phyloP scores from a whole-genome alignment of 2,888 invertebrate species.

The Tanytarsus gracilentus region DNA sequence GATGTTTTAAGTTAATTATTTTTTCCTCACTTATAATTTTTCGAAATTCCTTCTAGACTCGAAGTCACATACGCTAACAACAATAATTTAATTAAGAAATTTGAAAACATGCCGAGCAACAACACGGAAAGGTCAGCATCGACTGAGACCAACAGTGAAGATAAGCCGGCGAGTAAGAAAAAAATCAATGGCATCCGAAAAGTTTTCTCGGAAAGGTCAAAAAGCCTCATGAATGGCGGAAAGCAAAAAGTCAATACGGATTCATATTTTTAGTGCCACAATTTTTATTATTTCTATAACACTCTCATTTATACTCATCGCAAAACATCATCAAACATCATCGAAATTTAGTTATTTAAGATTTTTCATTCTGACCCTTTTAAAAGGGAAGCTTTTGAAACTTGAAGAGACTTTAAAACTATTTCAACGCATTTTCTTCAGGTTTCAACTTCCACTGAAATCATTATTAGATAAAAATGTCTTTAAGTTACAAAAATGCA shows the following conservation, averaged over 20 bases:
- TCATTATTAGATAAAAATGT: too few relatives aligned
- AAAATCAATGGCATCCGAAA: slow-evolving; percentile 1
- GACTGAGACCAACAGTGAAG: not conserved
- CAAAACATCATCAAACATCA: not conserved
- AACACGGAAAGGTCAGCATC: too few relatives aligned
- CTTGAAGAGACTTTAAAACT: too few relatives aligned
- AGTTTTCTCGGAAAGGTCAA: slow-evolving; percentile 2
- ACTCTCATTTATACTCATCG: not conserved
- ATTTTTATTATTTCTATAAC: not conserved
- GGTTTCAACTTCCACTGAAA: too few relatives aligned
- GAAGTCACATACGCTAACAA: slow-evolving; percentile 32
- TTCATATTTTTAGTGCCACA: slow-evolving; percentile 5
- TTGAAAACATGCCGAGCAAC: slow-evolving; percentile 29
- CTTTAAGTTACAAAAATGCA: too few relatives aligned
- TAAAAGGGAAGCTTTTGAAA: too few relatives aligned
- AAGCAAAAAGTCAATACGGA: slow-evolving; percentile 18
- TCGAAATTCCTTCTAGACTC: slow-evolving; percentile 29
- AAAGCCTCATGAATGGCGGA: slow-evolving; percentile 3
- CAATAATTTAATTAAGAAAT: slow-evolving; percentile 32
- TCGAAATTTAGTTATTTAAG: too few relatives aligned
- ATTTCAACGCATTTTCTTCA: too few relatives aligned
- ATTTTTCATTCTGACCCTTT: too few relatives aligned
- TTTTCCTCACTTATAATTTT: not conserved
- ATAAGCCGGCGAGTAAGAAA: not conserved
- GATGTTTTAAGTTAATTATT: not conserved